Conservation (phyloP, 2,113 vertebrate species). For the Rafetus swinhoei region DNA sequence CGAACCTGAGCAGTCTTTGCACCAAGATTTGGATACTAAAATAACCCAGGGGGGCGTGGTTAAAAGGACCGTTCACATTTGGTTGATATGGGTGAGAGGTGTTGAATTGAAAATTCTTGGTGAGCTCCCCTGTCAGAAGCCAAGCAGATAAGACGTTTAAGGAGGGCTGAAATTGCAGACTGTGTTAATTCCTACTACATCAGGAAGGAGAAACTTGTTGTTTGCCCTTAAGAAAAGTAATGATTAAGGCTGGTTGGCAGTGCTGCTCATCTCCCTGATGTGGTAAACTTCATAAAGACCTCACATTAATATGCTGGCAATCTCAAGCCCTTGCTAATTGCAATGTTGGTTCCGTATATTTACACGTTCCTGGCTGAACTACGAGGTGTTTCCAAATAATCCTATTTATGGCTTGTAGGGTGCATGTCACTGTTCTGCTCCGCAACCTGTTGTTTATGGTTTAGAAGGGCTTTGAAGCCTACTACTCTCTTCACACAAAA, state of each 20-base stretch:
- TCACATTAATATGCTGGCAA: background rate
- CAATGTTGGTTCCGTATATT: background rate
- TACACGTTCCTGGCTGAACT: conserved; percentile 6
- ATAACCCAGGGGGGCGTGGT: background rate
- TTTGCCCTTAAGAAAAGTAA: background rate
- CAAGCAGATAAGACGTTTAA: background rate
- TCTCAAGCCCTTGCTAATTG: background rate
- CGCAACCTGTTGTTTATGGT: conserved; percentile 45
- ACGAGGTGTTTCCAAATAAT: background rate
- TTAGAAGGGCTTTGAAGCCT: conserved; percentile 1
- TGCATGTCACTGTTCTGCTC: background rate
- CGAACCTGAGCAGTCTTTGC: background rate
- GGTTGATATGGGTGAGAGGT: background rate
- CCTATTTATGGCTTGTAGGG: background rate
- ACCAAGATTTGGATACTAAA: background rate
- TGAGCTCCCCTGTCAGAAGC: background rate
- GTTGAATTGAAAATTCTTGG: background rate
- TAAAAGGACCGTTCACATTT: background rate
- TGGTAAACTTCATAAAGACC: background rate
- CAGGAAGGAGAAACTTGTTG: background rate
- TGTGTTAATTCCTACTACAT: background rate
- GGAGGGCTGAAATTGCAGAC: background rate
- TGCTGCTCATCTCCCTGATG: background rate
- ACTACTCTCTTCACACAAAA: conserved; percentile 46
- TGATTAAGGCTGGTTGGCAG: background rate